A percentile compares a stretch with the other conserved stretches of the same genome.
Conservation (phyloP, 2,888 invertebrate genomes). For the Melikaiella ostensackeni region DNA sequence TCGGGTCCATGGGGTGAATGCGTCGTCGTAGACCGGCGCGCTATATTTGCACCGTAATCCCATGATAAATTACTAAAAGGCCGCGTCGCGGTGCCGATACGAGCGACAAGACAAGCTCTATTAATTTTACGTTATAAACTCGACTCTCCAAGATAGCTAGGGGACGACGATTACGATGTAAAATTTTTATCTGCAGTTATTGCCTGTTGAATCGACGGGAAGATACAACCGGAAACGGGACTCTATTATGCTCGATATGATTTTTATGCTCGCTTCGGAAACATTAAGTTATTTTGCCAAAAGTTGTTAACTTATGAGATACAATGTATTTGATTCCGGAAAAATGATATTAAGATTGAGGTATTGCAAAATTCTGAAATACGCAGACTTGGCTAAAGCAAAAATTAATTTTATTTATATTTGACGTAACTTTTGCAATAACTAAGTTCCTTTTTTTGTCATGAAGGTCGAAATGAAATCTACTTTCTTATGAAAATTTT, state of each 20-base stretch:
- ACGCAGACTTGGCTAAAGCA: not conserved
- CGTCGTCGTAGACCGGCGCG: constrained; percentile 48
- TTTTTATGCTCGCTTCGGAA: constrained; percentile 28
- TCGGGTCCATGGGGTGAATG: constrained; percentile 41
- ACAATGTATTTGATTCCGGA: not conserved
- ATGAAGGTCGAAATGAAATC: no score
- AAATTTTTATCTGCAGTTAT: constrained; percentile 36
- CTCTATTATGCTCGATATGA: constrained; percentile 33
- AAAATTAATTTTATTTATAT: not conserved
- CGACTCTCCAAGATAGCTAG: constrained; percentile 47
- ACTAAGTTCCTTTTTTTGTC: no score
- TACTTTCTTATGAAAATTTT: no score
- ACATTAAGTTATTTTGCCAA: constrained; percentile 16
- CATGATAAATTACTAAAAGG: constrained; percentile 75
- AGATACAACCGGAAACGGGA: constrained; percentile 35
- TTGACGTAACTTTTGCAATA: no score
- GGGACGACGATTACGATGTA: constrained; percentile 47
- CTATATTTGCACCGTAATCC: constrained; percentile 76
- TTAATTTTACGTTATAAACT: constrained; percentile 76
- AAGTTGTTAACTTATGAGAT: constrained; percentile 6
- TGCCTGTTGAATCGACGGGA: constrained; percentile 27
- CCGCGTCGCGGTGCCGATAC: constrained; percentile 59
- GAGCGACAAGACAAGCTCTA: constrained; percentile 72
- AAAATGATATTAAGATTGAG: constrained; percentile 1
- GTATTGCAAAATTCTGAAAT: not conserved